Percentiles rank a stretch among this genome's conserved stretches.
Conservation (phyloP, 1,140 invertebrate species). For the Drosophila yakuba region DNA sequence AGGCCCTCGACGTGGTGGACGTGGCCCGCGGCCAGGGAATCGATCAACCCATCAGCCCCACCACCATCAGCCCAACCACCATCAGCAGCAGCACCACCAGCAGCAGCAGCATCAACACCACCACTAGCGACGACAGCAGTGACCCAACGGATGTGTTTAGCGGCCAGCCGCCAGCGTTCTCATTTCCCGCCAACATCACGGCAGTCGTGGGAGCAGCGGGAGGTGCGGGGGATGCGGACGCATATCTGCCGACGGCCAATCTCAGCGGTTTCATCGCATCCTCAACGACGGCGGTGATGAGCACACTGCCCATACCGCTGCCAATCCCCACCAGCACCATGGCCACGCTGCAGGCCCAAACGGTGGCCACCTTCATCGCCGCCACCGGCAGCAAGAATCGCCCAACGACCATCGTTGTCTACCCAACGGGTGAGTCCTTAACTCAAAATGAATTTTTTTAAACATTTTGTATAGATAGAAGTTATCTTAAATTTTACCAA, state of each 20-base stretch:
- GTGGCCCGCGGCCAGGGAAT: slow-evolving; percentile 48
- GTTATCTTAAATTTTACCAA: too few species aligned
- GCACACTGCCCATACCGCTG: slow-evolving; percentile 26
- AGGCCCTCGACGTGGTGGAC: slow-evolving; percentile 36
- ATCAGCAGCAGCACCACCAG: not conserved
- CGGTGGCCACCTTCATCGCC: slow-evolving; percentile 72
- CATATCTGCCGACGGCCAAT: slow-evolving; percentile 43
- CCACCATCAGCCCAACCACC: not conserved
- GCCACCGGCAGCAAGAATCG: slow-evolving; percentile 77
- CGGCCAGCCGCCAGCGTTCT: not conserved
- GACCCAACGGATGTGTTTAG: not conserved
- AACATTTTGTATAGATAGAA: too few species aligned
- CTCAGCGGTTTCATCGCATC: slow-evolving; percentile 71
- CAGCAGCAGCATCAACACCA: not conserved
- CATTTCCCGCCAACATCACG: slow-evolving; percentile 20
- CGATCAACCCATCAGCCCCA: slow-evolving; percentile 12
- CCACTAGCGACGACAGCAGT: not conserved
- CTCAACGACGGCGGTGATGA: slow-evolving; percentile 58
- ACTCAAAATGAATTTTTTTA: too few species aligned
- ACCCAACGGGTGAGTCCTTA: slow-evolving; percentile 77
- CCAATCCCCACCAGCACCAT: slow-evolving; percentile 34
- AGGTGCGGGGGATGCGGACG: not conserved
- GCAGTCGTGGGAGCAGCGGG: not conserved
- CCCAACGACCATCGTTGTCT: slow-evolving; percentile 75
- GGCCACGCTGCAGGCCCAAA: slow-evolving; percentile 64